Conservation (phyloP, 1,140 invertebrate genomes). For the Pomacea maculata region DNA sequence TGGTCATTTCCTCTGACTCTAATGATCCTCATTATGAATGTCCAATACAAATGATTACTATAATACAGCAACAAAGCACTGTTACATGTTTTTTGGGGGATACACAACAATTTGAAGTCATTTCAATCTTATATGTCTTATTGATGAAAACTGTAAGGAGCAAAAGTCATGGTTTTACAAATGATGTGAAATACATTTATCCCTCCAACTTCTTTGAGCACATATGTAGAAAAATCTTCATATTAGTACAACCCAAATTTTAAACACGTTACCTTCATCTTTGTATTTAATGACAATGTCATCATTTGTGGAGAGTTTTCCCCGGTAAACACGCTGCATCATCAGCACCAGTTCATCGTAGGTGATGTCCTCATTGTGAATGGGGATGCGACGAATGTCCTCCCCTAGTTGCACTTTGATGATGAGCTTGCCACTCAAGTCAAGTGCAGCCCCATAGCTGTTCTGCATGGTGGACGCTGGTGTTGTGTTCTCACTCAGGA, state of each 20-base stretch:
- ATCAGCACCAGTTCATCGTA: conserved; percentile 81
- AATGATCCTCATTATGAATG: too few relatives aligned
- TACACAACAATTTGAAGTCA: too few relatives aligned
- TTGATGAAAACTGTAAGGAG: too few relatives aligned
- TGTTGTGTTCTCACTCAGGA: not conserved
- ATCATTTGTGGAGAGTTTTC: conserved; percentile 74
- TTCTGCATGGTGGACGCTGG: conserved; percentile 30
- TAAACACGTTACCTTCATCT: conserved; percentile 72
- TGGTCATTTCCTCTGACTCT: not conserved
- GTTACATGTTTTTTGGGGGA: too few relatives aligned
- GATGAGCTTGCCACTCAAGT: conserved; percentile 70
- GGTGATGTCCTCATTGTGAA: conserved; percentile 82
- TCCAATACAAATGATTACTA: not conserved
- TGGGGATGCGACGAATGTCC: conserved; percentile 78
- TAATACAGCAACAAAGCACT: too few relatives aligned
- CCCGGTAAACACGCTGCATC: conserved; percentile 80
- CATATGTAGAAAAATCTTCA: too few relatives aligned
- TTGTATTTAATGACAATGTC: conserved; percentile 80
- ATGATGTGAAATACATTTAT: too few relatives aligned
- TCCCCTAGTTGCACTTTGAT: conserved; percentile 77
- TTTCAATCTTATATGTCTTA: too few relatives aligned
- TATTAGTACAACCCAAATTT: too few relatives aligned
- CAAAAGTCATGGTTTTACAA: too few relatives aligned
- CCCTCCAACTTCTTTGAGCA: too few relatives aligned
- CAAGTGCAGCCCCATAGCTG: conserved; percentile 54